Evolutionary conservation across 1,140 invertebrate genomes (phyloP).

Genomic region (Palaemon carinicauda): DNA sequence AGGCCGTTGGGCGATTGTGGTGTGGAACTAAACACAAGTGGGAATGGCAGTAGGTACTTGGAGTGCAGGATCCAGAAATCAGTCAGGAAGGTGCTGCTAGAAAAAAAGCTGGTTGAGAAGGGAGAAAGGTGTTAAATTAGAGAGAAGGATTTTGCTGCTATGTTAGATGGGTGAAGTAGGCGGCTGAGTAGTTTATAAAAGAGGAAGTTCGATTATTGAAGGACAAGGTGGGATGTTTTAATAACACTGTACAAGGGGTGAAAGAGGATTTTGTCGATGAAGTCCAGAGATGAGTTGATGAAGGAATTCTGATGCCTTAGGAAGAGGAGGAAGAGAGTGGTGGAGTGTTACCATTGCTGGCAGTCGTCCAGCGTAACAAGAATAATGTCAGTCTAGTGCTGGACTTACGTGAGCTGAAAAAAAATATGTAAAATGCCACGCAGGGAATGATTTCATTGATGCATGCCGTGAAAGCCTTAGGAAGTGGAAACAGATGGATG

Average conservation of each 20-base stretch:
- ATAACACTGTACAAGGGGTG: not conserved
- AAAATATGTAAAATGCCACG: not conserved
- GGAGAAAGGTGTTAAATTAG: no score
- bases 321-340: not conserved
- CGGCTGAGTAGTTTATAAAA: no score
- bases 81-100: no score
- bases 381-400: constrained; percentile 3
- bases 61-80: no score
- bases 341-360: not conserved
- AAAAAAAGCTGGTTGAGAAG: no score
- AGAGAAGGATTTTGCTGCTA: no score
- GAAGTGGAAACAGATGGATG: not conserved
- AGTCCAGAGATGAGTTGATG: not conserved
- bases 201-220: not conserved
- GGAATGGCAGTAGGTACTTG: no score
- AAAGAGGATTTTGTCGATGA: not conserved
- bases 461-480: no score
- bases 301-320: not conserved
- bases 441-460: not conserved
- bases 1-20: no score
- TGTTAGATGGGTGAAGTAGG: no score
- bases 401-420: not conserved
- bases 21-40: no score
- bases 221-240: not conserved
- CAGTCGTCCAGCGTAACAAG: constrained; percentile 9